phyloP scores from a whole-genome alignment of 2,113 vertebrate genomes.

The Athene noctua region DNA sequence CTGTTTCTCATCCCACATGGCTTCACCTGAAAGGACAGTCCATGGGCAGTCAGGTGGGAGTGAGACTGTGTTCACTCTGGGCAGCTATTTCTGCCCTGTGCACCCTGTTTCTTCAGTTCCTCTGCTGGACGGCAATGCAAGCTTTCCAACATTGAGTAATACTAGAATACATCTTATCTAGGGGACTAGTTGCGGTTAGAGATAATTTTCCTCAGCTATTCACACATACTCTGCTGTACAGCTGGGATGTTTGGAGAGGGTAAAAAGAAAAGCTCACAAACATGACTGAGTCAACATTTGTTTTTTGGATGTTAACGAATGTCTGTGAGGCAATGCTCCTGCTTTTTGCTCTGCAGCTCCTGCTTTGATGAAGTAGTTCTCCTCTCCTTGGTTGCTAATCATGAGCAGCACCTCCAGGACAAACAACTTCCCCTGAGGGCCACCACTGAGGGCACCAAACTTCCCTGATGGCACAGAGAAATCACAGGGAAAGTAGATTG shows the following conservation, averaged over 20 bases:
- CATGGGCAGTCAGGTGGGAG: accelerated
- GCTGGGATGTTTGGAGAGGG: conserved; percentile 32
- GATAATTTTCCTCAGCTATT: conserved; percentile 18
- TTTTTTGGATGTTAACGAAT: not conserved
- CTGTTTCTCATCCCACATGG: not conserved
- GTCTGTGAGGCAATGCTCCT: not conserved
- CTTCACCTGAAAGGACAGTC: not conserved
- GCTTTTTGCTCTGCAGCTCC: not conserved
- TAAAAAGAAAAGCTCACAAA: conserved; percentile 48
- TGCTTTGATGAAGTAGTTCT: not conserved
- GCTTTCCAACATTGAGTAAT: not conserved
- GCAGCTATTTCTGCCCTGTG: not conserved
- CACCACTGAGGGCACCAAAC: accelerated
- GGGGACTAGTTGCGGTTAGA: not conserved
- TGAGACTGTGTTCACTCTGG: not conserved
- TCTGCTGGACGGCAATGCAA: not conserved
- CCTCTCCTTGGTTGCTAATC: not conserved
- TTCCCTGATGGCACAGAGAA: not conserved
- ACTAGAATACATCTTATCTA: not conserved
- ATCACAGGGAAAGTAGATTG: not conserved
- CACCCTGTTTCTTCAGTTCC: not conserved
- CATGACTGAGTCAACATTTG: not conserved
- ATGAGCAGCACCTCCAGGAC: not conserved
- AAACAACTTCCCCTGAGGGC: not conserved
- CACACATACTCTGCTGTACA: not conserved